Percentiles rank a stretch among this genome's conserved stretches.
phyloP scores from a whole-genome alignment of 2,888 invertebrate species.

The Hylaea fasciaria region DNA sequence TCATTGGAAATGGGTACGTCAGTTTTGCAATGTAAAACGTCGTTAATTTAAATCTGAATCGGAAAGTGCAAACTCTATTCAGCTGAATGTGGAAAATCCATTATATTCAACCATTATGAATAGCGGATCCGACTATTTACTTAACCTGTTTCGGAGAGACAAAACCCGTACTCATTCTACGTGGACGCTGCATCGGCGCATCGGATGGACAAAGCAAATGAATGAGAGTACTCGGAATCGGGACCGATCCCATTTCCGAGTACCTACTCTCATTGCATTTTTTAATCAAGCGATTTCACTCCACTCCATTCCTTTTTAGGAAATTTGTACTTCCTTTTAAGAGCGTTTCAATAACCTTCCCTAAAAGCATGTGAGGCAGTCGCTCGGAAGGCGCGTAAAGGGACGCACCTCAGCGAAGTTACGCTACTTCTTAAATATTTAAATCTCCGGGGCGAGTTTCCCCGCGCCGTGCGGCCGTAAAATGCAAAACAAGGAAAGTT shows the following conservation, averaged over 20 bases:
- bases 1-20: background rate
- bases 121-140: slow-evolving; percentile 73
- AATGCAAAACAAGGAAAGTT: slow-evolving; percentile 82
- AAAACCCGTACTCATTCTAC: slow-evolving; percentile 61
- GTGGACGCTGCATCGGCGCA: slow-evolving; percentile 52
- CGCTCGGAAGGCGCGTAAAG: slow-evolving; percentile 67
- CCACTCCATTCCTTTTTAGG: slow-evolving; percentile 42
- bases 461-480: slow-evolving; percentile 62
- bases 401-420: slow-evolving; percentile 71
- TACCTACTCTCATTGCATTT: too few species aligned
- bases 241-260: slow-evolving; percentile 58
- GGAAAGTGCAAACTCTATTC: slow-evolving; percentile 67
- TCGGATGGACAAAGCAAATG: slow-evolving; percentile 64
- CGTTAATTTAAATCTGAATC: slow-evolving; percentile 69
- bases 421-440: slow-evolving; percentile 77
- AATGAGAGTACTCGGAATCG: slow-evolving; percentile 63
- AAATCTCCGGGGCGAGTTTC: slow-evolving; percentile 77
- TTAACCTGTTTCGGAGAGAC: slow-evolving; percentile 73
- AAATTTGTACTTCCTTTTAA: slow-evolving; percentile 41
- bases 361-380: slow-evolving; percentile 55
- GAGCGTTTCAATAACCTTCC: slow-evolving; percentile 57
- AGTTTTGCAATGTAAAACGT: slow-evolving; percentile 22
- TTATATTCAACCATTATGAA: slow-evolving; percentile 66
- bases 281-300: slow-evolving; percentile 44
- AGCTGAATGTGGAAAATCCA: slow-evolving; percentile 62